phyloP scores from a whole-genome alignment of 2,113 vertebrate species.

The Pontoporia blainvillei region DNA sequence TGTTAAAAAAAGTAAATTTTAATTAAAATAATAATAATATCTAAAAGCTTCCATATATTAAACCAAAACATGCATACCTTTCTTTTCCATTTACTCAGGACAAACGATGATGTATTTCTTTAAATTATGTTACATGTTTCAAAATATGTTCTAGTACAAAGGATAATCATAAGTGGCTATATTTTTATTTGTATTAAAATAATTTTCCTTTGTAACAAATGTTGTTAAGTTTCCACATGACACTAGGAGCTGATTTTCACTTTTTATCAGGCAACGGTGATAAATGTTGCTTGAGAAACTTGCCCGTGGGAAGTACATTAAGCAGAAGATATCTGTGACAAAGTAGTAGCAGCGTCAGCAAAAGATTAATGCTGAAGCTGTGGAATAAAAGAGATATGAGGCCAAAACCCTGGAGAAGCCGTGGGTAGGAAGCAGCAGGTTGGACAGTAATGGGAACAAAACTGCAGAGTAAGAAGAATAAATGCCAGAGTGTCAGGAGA shows the following conservation, averaged over 20 bases:
- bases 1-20: too few species aligned
- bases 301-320: background rate
- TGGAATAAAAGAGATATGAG: background rate
- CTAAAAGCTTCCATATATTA: background rate
- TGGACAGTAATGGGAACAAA: background rate
- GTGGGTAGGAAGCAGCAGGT: background rate
- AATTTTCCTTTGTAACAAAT: background rate
- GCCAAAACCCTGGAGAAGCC: background rate
- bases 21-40: background rate
- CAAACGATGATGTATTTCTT: background rate
- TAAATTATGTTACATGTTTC: background rate
- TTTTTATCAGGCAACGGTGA: background rate
- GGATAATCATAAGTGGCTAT: background rate
- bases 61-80: background rate
- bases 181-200: background rate
- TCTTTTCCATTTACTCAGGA: background rate
- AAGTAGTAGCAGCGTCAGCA: background rate
- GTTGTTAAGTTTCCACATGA: background rate
- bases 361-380: background rate
- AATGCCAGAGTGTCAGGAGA: background rate
- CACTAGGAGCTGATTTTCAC: background rate
- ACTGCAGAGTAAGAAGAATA: background rate
- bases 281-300: background rate
- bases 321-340: background rate
- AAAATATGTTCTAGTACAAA: background rate